These are phyloP conservation scores for Bombus superbus DNA, from an alignment of 1,140 invertebrate genomes.

Conservation along the genomic window DNA sequence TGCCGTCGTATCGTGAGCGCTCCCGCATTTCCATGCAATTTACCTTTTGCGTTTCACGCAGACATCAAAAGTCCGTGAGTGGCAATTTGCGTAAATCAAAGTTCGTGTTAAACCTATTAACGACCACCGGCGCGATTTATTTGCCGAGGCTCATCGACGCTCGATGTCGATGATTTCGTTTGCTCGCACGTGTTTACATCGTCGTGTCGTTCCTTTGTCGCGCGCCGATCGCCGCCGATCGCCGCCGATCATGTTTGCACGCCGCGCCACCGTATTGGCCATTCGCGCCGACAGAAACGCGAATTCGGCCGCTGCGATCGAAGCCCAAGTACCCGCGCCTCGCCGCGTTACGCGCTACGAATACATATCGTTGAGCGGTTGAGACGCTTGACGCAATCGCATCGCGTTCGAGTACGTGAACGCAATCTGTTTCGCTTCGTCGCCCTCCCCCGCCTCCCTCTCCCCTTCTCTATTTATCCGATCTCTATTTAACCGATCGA, in stretches of 20 bases:
- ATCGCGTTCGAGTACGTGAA: conserved; percentile 26
- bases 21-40: conserved; percentile 67
- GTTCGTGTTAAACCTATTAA: conserved; percentile 64
- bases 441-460: neutral
- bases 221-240: neutral
- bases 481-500: too few relatives aligned
- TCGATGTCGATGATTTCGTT: conserved; percentile 59
- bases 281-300: too few relatives aligned
- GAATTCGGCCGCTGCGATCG: neutral
- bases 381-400: conserved; percentile 1
- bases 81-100: conserved; percentile 70
- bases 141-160: conserved; percentile 62
- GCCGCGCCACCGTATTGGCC: neutral
- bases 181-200: conserved; percentile 9
- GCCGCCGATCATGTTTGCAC: neutral
- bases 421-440: neutral
- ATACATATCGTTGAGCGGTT: neutral
- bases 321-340: neutral
- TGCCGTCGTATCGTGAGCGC: conserved; percentile 27
- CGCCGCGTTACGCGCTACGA: conserved; percentile 5
- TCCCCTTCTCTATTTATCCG: neutral
- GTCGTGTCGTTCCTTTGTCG: neutral
- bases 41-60: conserved; percentile 69
- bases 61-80: conserved; percentile 68
- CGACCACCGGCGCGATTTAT: conserved; percentile 49